A percentile compares a stretch with the other conserved stretches of the same genome.
These are phyloP conservation scores for Drosophila vallismaia DNA, from an alignment of 2,888 invertebrate species.

Conservation along the genomic window DNA sequence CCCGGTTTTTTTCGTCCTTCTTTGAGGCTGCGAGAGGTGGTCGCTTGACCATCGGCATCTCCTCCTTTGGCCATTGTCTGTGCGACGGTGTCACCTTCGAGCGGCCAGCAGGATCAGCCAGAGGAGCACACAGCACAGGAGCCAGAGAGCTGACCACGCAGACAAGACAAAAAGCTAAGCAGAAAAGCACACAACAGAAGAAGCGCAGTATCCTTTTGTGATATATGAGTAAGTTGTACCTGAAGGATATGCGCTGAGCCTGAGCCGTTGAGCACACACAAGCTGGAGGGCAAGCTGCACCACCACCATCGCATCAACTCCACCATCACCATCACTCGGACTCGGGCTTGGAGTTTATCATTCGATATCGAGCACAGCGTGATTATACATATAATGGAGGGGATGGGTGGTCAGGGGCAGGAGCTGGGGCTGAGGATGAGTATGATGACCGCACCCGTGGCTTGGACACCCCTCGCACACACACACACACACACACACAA, in stretches of 20 bases:
- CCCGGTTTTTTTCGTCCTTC: conserved; percentile 14
- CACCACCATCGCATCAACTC: conserved; percentile 20
- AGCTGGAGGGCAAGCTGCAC: conserved; percentile 52
- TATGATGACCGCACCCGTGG: conserved; percentile 54
- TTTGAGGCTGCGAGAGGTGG: conserved; percentile 46
- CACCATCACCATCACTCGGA: conserved; percentile 30
- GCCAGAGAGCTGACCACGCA: conserved; percentile 47
- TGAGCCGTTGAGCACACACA: conserved; percentile 82
- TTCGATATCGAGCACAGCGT: conserved; percentile 76
- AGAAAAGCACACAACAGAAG: conserved; percentile 73
- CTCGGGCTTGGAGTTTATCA: conserved; percentile 64
- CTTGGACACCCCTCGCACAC: conserved; percentile 42
- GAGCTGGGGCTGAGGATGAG: conserved; percentile 25
- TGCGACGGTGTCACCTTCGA: conserved; percentile 80
- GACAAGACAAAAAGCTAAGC: conserved; percentile 72
- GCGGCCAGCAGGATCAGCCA: conserved; percentile 41
- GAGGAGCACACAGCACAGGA: conserved; percentile 22
- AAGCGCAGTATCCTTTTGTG: conserved; percentile 78
- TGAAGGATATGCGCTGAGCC: conserved; percentile 80
- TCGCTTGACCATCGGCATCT: conserved; percentile 58
- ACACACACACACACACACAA: conserved; percentile 21
- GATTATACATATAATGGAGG: conserved; percentile 57
- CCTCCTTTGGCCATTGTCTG: conserved; percentile 55
- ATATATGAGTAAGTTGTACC: conserved; percentile 82
- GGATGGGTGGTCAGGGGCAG: conserved; percentile 50